Percentiles rank a stretch among this genome's conserved stretches.
Evolutionary conservation across 2,113 vertebrate genomes (phyloP).

Genomic region (Chionomys nivalis): DNA sequence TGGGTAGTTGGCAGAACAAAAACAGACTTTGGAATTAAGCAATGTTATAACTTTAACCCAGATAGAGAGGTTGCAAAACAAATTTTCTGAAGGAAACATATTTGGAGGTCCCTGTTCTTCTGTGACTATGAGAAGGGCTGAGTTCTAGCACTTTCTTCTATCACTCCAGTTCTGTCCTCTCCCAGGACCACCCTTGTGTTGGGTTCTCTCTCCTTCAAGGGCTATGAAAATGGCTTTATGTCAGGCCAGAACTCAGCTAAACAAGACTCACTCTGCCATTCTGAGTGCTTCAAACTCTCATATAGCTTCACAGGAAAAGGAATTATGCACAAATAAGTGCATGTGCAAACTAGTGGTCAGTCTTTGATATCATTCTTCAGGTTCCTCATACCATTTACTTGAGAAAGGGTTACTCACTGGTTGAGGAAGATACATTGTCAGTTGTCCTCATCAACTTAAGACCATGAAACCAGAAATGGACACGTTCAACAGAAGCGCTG

Average conservation of each 20-base stretch:
- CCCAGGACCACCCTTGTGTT: not conserved
- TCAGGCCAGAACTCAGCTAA: not conserved
- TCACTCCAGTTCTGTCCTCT: not conserved
- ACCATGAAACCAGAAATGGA: too few species aligned
- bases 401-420: too few species aligned
- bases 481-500: too few species aligned
- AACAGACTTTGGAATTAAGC: slow-evolving; percentile 42
- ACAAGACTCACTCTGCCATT: not conserved
- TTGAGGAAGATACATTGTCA: too few species aligned
- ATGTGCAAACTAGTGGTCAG: not conserved
- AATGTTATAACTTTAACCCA: slow-evolving; percentile 4
- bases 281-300: not conserved
- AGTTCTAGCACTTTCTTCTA: not conserved
- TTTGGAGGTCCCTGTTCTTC: slow-evolving; percentile 46
- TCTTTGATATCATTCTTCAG: not conserved
- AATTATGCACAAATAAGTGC: too few species aligned
- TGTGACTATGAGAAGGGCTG: not conserved
- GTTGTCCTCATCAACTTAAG: too few species aligned
- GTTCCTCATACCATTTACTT: not conserved
- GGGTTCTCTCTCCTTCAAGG: not conserved
- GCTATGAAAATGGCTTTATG: not conserved
- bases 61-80: slow-evolving; percentile 32
- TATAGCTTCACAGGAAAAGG: not conserved
- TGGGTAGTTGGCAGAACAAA: not conserved
- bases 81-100: not conserved